phyloP scores from a whole-genome alignment of 2,113 vertebrate species.

The Pterocles gutturalis region DNA sequence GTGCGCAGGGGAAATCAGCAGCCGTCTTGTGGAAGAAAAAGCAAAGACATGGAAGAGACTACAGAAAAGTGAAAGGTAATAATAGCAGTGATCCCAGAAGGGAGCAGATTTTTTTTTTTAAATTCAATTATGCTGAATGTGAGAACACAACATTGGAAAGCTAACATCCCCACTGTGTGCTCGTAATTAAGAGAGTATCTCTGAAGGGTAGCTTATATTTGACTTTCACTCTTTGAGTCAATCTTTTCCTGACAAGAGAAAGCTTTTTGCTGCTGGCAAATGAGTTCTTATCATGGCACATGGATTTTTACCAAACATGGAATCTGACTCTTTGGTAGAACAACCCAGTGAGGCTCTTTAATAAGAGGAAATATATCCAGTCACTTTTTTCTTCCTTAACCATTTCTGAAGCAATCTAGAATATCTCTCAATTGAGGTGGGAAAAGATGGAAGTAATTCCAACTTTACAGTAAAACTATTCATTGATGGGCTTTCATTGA shows the following conservation, averaged over 20 bases:
- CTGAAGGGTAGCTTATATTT: neutral
- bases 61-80: neutral
- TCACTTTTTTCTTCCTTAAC: neutral
- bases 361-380: neutral
- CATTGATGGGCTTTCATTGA: neutral
- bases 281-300: rapidly evolving
- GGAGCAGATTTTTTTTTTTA: neutral
- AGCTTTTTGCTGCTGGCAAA: neutral
- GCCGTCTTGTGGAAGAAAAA: neutral
- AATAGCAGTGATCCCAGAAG: neutral
- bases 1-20: neutral
- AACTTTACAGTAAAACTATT: neutral
- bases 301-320: neutral
- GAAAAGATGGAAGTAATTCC: neutral
- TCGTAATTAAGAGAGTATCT: neutral
- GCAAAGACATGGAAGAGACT: neutral
- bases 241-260: neutral
- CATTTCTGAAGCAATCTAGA: neutral
- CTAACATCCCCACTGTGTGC: neutral
- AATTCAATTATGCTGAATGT: neutral
- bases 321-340: neutral
- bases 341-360: neutral
- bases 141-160: neutral
- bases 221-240: neutral
- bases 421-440: neutral